Conservation (phyloP, 2,888 invertebrate genomes). For the Caenorhabditis wallacei region DNA sequence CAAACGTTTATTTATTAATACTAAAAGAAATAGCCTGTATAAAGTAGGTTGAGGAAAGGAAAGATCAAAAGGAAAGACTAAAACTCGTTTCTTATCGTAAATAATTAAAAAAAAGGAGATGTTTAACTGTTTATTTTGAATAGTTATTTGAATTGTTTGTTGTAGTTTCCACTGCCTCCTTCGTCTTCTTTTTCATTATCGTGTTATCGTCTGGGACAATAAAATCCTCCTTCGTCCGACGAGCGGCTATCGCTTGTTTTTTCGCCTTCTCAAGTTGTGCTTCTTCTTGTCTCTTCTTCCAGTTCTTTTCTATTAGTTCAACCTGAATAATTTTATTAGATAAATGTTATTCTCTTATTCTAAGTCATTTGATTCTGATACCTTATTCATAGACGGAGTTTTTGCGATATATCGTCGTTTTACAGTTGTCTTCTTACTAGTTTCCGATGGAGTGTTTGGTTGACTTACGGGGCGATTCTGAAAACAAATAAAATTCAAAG, state of each 20-base stretch:
- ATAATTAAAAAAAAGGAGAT: no score
- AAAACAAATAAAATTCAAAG: neutral
- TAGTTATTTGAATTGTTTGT: neutral
- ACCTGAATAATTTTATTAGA: neutral
- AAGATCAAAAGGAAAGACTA: no score
- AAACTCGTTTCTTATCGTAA: no score
- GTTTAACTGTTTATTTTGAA: no score
- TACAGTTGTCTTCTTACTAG: conserved; percentile 15
- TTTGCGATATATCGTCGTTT: conserved; percentile 18
- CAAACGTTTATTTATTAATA: no score
- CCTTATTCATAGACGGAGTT: conserved; percentile 40
- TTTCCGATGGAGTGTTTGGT: neutral
- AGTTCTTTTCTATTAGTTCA: conserved; percentile 42
- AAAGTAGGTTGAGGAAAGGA: no score
- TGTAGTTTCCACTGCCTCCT: neutral
- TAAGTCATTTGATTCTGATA: no score
- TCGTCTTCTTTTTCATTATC: conserved; percentile 7
- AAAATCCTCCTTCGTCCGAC: conserved; percentile 36
- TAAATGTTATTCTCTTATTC: no score
- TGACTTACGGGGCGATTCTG: neutral
- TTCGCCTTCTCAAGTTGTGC: conserved; percentile 33
- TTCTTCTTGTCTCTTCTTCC: conserved; percentile 56
- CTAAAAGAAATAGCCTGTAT: no score
- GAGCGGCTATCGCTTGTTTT: conserved; percentile 38
- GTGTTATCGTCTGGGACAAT: conserved; percentile 54